Base-by-base conservation (phyloP, 2,113 vertebrate genomes). In the Terrapene triunguis region DNA sequence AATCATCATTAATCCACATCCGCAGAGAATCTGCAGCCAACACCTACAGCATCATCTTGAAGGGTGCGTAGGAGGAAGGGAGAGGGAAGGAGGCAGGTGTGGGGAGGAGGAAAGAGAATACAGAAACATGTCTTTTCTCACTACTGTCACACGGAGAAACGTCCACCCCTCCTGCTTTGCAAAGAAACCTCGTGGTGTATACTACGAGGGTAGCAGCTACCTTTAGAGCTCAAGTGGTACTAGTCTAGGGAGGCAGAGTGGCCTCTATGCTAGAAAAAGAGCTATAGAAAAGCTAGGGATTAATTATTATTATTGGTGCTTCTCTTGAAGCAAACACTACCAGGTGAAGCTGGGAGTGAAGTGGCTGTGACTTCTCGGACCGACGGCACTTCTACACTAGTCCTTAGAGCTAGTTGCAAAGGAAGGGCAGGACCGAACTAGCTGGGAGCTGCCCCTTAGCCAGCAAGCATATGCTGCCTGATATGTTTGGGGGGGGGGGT, bases 1-100 rank as follows among this genome's bases (percentile, higher is more conserved):
- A 97, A 87, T 98, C 97, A 97, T 92, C 89, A 91, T 98, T 98
- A 97, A 96, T 89, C 90, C 96, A 90, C 93, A 85, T 92, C 94
- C 5, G 16, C 79, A 62, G 92, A 93, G 89, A 29, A 14, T 9
- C 90, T 95, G 96, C 95, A 88, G 93, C 85, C 89, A 96, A 93
- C 96, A 96, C 97, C 87, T 91, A 87, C 89, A 94, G 97, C 87
- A 54, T 92, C 95, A 94, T 96, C 95, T 62, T 48, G n/a, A 85
- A 90, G 95, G 69, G 54, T 5, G 69, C 48, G 87, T 74, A 90
- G 81, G 47, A 76, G 69, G 87, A 84, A 2, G 13, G 93, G 74
- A 82, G 79, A 16, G 78, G 48, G 62, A 59, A 95, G 82, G 82
- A 51, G 94, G 94, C 88, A 97, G 96, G 97, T 96, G 95, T 94